These are phyloP conservation scores for Rhagonycha lutea DNA, from an alignment of 2,888 invertebrate genomes.

Conservation along the genomic window DNA sequence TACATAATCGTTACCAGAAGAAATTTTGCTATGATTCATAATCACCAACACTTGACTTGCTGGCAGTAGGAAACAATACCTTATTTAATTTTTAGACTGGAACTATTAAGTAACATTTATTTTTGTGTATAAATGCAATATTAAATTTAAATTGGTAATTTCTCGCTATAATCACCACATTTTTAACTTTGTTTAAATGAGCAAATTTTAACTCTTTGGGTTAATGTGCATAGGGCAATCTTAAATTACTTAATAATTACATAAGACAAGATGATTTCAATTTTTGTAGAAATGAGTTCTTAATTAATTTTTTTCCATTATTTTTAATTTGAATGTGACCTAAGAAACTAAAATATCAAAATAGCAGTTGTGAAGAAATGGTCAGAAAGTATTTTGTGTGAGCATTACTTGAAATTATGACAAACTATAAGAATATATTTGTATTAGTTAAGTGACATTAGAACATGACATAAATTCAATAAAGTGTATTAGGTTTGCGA, in stretches of 20 bases:
- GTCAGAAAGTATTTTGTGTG: not conserved
- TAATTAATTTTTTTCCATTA: not conserved
- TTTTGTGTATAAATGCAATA: not conserved
- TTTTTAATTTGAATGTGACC: not conserved
- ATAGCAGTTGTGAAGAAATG: not conserved
- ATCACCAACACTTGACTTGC: not conserved
- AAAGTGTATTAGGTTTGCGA: not conserved
- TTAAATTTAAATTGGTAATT: not conserved
- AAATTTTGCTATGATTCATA: not conserved
- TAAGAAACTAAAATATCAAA: not conserved
- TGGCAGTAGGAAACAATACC: conserved; percentile 8
- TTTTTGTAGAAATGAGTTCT: not conserved
- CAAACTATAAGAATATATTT: conserved; percentile 1
- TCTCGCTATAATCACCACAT: not conserved
- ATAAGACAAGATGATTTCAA: not conserved
- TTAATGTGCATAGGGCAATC: not conserved
- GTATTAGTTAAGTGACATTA: conserved; percentile 6
- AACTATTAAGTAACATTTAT: conserved; percentile 32
- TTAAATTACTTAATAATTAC: not conserved
- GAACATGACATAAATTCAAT: conserved; percentile 13
- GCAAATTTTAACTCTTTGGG: not conserved
- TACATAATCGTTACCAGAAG: not conserved
- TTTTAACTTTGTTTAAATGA: not conserved
- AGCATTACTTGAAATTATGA: conserved; percentile 3
- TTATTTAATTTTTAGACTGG: conserved; percentile 36